Percentiles rank a stretch among this genome's conserved stretches.
Evolutionary conservation across 2,113 vertebrate species (phyloP).

Genomic region (Gopherus flavomarginatus): DNA sequence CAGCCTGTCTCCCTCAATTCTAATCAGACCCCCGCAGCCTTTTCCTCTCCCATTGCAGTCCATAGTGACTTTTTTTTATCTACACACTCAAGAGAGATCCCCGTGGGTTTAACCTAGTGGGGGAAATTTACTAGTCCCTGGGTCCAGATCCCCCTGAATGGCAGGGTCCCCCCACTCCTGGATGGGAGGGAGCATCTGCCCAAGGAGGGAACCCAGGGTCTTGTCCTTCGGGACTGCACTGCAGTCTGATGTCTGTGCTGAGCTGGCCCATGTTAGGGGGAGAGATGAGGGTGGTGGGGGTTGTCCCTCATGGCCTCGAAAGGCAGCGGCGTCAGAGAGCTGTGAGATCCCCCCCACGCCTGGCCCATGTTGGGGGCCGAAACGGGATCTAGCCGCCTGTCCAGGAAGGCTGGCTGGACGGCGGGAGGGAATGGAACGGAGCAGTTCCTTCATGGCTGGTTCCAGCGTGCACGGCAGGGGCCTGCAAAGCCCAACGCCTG

Average conservation of each 20-base stretch:
- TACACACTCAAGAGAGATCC: background rate
- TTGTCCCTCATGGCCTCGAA: too few species aligned
- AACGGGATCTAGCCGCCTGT: background rate
- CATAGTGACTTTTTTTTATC: background rate
- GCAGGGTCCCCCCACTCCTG: background rate
- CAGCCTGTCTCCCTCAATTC: background rate
- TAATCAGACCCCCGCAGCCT: background rate
- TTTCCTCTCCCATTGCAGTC: background rate
- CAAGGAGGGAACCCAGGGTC: background rate
- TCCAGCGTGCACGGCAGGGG: background rate
- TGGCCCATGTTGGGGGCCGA: background rate
- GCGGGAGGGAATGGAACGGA: background rate
- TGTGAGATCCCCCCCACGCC: background rate
- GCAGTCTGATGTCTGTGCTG: background rate
- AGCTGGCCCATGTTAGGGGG: background rate
- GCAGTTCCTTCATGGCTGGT: background rate
- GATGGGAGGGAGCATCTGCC: background rate
- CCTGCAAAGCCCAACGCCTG: too few species aligned
- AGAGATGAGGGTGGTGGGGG: background rate
- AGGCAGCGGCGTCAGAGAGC: background rate
- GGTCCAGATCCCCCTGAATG: background rate
- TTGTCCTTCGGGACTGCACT: background rate
- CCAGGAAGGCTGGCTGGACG: background rate
- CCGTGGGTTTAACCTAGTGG: background rate
- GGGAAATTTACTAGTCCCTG: background rate